These are phyloP conservation scores for Phaedon cochleariae DNA, from an alignment of 2,888 invertebrate genomes.

Conservation along the genomic window DNA sequence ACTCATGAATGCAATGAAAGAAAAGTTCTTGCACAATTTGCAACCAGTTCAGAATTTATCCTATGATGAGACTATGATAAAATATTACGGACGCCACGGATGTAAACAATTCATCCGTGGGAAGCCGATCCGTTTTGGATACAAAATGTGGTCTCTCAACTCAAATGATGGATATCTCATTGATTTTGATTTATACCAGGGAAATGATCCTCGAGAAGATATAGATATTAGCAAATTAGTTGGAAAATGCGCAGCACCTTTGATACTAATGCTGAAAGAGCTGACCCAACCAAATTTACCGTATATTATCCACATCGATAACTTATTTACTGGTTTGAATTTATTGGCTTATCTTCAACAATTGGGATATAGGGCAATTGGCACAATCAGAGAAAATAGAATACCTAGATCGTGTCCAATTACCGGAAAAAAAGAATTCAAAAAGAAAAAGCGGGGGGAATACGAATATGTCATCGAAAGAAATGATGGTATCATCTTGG, in stretches of 20 bases:
- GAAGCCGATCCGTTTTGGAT: conserved; percentile 46
- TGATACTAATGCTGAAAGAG: conserved; percentile 22
- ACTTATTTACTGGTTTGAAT: conserved; percentile 20
- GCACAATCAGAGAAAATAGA: too few relatives aligned
- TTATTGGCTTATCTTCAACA: too few relatives aligned
- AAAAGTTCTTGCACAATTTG: conserved; percentile 20
- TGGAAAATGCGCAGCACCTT: conserved; percentile 23
- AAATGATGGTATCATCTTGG: too few relatives aligned
- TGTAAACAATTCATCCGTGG: conserved; percentile 46
- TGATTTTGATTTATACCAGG: conserved; percentile 28
- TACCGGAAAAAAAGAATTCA: conserved; percentile 19
- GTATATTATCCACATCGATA: conserved; percentile 17
- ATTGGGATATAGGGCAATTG: too few relatives aligned
- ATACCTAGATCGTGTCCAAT: conserved; percentile 11
- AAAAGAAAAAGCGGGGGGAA: conserved; percentile 19
- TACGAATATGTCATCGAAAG: too few relatives aligned
- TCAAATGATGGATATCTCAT: conserved; percentile 36
- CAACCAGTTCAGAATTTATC: conserved; percentile 15
- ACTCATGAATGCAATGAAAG: conserved; percentile 11
- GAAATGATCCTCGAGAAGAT: conserved; percentile 25
- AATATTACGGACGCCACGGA: conserved; percentile 42
- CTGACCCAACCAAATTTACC: conserved; percentile 22
- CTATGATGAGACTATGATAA: conserved; percentile 42
- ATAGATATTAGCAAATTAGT: conserved; percentile 25
- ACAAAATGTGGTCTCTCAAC: conserved; percentile 44